phyloP scores from a whole-genome alignment of 2,888 invertebrate genomes.

The Hedychridium roseum region DNA sequence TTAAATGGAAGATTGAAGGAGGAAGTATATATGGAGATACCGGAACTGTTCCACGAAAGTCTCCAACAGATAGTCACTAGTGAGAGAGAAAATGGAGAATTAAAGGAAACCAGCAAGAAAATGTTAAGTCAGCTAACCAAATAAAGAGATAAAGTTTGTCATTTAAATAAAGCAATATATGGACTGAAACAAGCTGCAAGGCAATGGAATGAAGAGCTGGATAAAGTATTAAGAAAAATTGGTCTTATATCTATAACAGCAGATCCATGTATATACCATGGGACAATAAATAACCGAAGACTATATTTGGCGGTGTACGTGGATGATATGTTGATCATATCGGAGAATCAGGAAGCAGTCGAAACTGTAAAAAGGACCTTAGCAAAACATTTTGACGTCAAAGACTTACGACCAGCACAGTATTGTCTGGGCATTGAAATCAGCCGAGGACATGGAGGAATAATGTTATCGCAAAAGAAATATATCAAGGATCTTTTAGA shows the following conservation, averaged over 20 bases:
- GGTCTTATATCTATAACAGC: not conserved
- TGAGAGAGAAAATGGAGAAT: not conserved
- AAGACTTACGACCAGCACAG: slow-evolving; percentile 13
- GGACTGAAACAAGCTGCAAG: not conserved
- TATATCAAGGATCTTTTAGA: slow-evolving; percentile 17
- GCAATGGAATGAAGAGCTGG: slow-evolving; percentile 3
- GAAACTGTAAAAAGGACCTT: slow-evolving; percentile 5
- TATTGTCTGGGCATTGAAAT: slow-evolving; percentile 24
- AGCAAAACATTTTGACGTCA: slow-evolving; percentile 13
- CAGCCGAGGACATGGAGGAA: not conserved
- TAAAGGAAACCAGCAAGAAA: not conserved
- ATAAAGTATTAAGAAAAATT: not conserved
- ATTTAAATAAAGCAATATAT: slow-evolving; percentile 9
- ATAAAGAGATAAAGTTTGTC: slow-evolving; percentile 7
- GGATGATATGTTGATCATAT: no score
- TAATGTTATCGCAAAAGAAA: slow-evolving; percentile 14
- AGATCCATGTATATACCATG: slow-evolving; percentile 1
- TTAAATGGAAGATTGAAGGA: no score
- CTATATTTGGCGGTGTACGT: not conserved
- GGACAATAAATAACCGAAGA: not conserved
- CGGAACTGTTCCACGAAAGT: no score
- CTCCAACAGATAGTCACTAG: no score
- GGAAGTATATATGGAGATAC: no score
- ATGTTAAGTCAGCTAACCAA: no score
- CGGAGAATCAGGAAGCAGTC: not conserved